Evolutionary conservation across 2,113 vertebrate species (phyloP), one percentile per base, ranked within the genome.

Genomic region (Ceuthmochares aereus): DNA sequence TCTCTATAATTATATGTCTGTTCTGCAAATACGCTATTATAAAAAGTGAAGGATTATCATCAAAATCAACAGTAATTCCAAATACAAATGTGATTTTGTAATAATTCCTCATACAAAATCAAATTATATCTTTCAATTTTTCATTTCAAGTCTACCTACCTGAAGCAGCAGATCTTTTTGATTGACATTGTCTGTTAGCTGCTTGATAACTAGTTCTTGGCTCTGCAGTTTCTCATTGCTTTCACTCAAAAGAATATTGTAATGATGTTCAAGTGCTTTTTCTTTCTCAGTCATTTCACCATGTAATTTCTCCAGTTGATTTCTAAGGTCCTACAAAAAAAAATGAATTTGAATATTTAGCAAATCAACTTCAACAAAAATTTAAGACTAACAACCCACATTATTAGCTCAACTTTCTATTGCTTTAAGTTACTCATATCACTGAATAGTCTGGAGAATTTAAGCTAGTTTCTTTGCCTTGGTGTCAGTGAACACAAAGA

Each of bases 221-320:
- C 95, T 96, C 54, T 98, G 98, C 76, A 98, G 75, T 70, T 98
- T 98, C 76, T 98, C 96, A 92, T 97, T 98, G 91, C 95, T 98
- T 97, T 99, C 98, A 66, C 98, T 98, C 95, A 99, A 96, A 86
- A 99, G 96, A 72, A 96, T 96, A 87, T 97, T 95, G 89, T 98
- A 98, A 95, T 96, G 98, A 81, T 98, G 98, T 95, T 99, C 98
- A 81, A 98, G 87, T 75, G 98, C 95, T 86, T 97, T 97, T 96
- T 99, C 98, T 84, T 97, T 98, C 66, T 99, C 99, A 40, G 96
- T 96, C 54, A 99, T 97, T 96, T 99, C 98, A 37, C 97, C 97
- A 3, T 96, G 98, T 92, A 99, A 97, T 97, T 99, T 99, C 97
- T 99, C 99, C 30, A 99, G 96, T 90, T 99, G 99, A 96, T 99